These are phyloP conservation scores for Eilema sororculum DNA, from an alignment of 2,888 invertebrate species.

Conservation along the genomic window DNA sequence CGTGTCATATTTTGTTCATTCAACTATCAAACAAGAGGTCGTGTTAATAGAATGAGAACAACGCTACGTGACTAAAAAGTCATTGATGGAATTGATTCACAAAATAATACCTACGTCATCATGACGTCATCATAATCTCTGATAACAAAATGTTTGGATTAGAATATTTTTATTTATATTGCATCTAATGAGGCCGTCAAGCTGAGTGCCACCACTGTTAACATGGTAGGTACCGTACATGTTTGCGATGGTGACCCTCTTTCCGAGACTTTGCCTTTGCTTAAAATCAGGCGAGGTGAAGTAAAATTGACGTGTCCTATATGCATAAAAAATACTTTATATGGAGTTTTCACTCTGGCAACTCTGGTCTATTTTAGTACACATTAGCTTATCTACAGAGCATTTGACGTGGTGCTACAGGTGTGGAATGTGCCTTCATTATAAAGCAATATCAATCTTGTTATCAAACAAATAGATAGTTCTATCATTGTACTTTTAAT, in stretches of 20 bases:
- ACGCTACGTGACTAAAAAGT: neutral
- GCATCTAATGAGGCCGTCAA: too few relatives aligned
- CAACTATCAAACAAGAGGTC: neutral
- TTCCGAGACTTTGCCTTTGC: too few relatives aligned
- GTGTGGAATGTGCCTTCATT: neutral
- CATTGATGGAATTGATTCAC: neutral
- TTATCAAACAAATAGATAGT: neutral
- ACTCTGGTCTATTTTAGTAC: neutral
- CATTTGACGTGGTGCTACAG: slow-evolving; percentile 4
- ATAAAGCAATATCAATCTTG: neutral
- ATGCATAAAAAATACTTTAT: too few relatives aligned
- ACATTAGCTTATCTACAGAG: neutral
- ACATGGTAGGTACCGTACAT: too few relatives aligned
- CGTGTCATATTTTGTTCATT: neutral
- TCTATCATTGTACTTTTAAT: neutral
- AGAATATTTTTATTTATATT: too few relatives aligned
- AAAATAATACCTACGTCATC: neutral
- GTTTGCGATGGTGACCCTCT: too few relatives aligned
- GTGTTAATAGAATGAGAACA: neutral
- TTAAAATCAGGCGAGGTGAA: too few relatives aligned
- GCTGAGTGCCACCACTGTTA: too few relatives aligned
- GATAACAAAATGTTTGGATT: neutral
- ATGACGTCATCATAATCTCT: neutral
- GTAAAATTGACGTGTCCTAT: too few relatives aligned
- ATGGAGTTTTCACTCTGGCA: neutral